Conservation (phyloP, 2,888 invertebrate species). For the Eupithecia abbreviata region DNA sequence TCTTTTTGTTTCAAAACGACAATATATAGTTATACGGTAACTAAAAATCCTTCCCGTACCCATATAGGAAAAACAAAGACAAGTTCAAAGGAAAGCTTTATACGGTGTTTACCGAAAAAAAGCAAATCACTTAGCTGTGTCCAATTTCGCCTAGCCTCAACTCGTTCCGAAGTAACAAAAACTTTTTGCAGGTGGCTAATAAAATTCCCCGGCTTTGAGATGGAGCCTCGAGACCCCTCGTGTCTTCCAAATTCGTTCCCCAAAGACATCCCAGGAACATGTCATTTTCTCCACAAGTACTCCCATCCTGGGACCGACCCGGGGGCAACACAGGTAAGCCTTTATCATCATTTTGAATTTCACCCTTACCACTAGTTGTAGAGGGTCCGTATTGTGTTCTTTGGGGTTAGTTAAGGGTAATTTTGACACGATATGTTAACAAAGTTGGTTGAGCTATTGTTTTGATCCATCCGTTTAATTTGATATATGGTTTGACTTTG, state of each 20-base stretch:
- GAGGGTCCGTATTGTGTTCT: slow-evolving; percentile 18
- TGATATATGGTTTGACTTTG: not conserved
- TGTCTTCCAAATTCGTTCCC: slow-evolving; percentile 94
- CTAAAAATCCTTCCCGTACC: not conserved
- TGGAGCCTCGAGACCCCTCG: slow-evolving; percentile 89
- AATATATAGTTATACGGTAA: not conserved
- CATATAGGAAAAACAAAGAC: not conserved
- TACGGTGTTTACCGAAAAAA: not conserved
- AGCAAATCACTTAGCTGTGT: slow-evolving; percentile 5
- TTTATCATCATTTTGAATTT: slow-evolving; percentile 17
- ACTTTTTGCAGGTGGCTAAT: slow-evolving; percentile 86
- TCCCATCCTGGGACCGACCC: slow-evolving; percentile 87
- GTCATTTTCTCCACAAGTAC: slow-evolving; percentile 93
- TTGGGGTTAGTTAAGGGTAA: not conserved
- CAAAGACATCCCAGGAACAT: slow-evolving; percentile 89
- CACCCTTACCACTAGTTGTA: not conserved
- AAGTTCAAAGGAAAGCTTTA: not conserved
- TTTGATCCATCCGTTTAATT: not conserved
- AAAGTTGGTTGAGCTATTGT: not conserved
- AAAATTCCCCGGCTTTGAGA: slow-evolving; percentile 89
- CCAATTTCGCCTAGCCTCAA: slow-evolving; percentile 7
- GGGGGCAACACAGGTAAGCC: slow-evolving; percentile 81
- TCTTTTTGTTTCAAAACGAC: not conserved
- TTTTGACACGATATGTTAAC: not conserved
- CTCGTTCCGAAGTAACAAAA: slow-evolving; percentile 33